phyloP scores from a whole-genome alignment of 2,797 vertebrate species.

The Danio albolineatus region DNA sequence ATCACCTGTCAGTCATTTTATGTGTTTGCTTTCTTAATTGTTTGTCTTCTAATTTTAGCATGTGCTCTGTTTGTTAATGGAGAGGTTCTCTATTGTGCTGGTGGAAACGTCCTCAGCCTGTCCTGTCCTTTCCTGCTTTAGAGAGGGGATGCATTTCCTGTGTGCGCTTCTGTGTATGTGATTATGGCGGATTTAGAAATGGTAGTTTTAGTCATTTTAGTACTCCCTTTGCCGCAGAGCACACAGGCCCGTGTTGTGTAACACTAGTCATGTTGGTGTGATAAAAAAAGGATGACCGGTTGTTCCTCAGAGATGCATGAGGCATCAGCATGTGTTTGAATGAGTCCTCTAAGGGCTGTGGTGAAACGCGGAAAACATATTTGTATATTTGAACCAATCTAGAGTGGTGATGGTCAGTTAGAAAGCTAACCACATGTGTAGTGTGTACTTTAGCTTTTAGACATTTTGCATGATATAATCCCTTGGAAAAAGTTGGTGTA shows the following conservation, averaged over 20 bases:
- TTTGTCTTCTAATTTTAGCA: slow-evolving; percentile 10
- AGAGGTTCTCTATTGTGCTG: slow-evolving; percentile 32
- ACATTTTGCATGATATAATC: neutral
- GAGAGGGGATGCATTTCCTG: slow-evolving; percentile 44
- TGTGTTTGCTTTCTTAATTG: slow-evolving; percentile 11
- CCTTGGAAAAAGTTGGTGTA: neutral
- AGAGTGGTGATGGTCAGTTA: neutral
- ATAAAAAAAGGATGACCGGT: neutral
- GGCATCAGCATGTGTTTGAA: neutral
- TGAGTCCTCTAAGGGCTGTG: neutral
- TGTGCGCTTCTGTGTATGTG: neutral
- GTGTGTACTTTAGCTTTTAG: neutral
- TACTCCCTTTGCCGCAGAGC: neutral
- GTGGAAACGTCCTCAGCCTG: slow-evolving; percentile 13
- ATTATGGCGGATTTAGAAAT: neutral
- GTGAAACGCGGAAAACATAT: neutral
- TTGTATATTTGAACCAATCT: neutral
- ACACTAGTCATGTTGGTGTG: neutral
- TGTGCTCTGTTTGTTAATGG: slow-evolving; percentile 20
- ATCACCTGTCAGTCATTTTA: neutral
- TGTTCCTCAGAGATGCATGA: slow-evolving; percentile 21
- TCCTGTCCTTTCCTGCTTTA: slow-evolving; percentile 37
- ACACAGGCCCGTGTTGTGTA: neutral
- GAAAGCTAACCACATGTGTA: neutral
- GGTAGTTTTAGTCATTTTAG: slow-evolving; percentile 23